A percentile compares a stretch with the other conserved stretches of the same genome.
Evolutionary conservation across 2,113 vertebrate genomes (phyloP).

Genomic region (Eudyptes chrysolophus): DNA sequence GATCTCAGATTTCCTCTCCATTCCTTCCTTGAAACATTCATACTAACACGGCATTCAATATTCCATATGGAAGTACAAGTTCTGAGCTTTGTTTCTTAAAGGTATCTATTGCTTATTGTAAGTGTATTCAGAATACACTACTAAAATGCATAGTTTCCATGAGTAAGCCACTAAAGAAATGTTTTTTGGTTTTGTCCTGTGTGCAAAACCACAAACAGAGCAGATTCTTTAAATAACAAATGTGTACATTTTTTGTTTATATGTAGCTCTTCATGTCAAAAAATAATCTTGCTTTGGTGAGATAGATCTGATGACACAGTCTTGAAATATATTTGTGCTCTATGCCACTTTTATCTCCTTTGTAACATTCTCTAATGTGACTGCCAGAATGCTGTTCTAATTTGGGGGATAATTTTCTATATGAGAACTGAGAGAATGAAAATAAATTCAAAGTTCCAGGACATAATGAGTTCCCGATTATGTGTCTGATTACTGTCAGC

Average conservation of each 20-base stretch:
- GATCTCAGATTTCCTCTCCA: not conserved
- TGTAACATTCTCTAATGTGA: conserved; percentile 16
- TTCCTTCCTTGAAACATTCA: not conserved
- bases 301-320: conserved; percentile 33
- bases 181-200: not conserved
- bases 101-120: not conserved
- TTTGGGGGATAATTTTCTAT: conserved; percentile 53
- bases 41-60: not conserved
- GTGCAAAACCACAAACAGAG: conserved; percentile 8
- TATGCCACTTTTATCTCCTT: conserved; percentile 44
- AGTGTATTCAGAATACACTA: not conserved
- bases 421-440: conserved; percentile 55
- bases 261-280: not conserved
- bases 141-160: not conserved
- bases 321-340: conserved; percentile 17
- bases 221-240: conserved; percentile 22
- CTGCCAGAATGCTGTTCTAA: conserved; percentile 50
- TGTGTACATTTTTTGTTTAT: not conserved
- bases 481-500: conserved; percentile 31
- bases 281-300: not conserved
- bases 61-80: not conserved
- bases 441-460: conserved; percentile 56
- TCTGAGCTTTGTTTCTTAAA: not conserved
- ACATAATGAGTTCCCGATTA: conserved; percentile 58
- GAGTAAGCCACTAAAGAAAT: not conserved